Conservation (phyloP, 2,888 invertebrate species). For the Philonicus albiceps region DNA sequence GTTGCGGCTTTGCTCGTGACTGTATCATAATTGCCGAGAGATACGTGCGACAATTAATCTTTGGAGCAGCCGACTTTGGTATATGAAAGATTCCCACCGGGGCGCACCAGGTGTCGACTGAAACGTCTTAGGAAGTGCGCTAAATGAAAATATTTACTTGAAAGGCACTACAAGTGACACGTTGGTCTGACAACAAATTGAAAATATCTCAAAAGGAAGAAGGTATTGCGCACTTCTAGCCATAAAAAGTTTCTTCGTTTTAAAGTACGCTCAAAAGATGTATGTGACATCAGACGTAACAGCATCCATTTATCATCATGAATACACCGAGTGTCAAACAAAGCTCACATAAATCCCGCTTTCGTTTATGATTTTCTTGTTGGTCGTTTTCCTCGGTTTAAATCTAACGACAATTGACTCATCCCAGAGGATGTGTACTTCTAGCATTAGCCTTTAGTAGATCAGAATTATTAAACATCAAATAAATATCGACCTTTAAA, state of each 20-base stretch:
- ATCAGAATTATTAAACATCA: neutral
- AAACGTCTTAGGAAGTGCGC: constrained; percentile 3
- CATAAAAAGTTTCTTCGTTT: neutral
- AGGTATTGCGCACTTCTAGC: neutral
- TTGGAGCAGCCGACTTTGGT: neutral
- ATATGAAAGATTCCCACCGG: neutral
- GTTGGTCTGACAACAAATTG: neutral
- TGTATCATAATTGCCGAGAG: neutral
- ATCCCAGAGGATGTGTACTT: neutral
- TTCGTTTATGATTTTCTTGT: neutral
- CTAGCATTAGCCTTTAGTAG: neutral
- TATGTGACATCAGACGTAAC: neutral
- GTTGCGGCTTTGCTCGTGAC: neutral
- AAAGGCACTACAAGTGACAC: constrained; percentile 3
- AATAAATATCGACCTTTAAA: neutral
- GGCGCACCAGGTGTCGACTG: constrained; percentile 3
- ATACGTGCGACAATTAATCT: constrained; percentile 14
- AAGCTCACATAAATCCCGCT: constrained; percentile 2
- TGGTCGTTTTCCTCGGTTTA: neutral
- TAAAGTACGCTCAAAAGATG: neutral
- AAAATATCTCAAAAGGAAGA: neutral
- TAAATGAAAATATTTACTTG: constrained; percentile 34
- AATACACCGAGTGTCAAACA: constrained; percentile 1
- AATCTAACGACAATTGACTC: neutral
- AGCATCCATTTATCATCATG: constrained; percentile 22